Evolutionary conservation across 2,113 vertebrate species (phyloP), one percentile per base, ranked within the genome.

Genomic region (Aegotheles bennettii): DNA sequence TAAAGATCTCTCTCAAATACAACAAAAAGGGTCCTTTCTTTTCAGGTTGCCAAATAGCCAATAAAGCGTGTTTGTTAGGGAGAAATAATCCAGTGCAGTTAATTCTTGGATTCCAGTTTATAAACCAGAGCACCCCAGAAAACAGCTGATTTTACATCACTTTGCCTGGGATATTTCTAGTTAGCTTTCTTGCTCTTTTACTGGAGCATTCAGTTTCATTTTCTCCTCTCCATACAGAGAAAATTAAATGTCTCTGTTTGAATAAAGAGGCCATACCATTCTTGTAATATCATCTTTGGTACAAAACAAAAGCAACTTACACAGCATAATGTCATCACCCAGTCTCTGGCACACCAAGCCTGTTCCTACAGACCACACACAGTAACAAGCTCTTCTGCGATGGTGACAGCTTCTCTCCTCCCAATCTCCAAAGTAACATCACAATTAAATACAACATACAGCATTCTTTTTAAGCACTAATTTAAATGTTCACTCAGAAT

Each of bases 31-130:
- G 25, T 88, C 47, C 67, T 89, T 53, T 57, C 73, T 81, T 70
- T 84, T 43, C 85, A 73, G 60, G 60, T 56, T 93, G 65, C 36
- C 76, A 76, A 77, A 87, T 2, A 84, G 43, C 64, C 79, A 92
- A 48, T 70, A 64, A 71, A 84, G 10, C 2, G 0, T 13, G 11
- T 60, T 74, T 81, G 64, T 40, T 54, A 81, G 51, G 65, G 78
- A 91, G 82, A 84, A 91, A 90, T 57, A 82, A 94, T 68, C 60
- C 90, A 94, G 89, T 95, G 87, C 81, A 95, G 74, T 71, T 82
- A 68, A 91, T 82, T 56, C 78, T 40, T 51, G 51, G 48, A 53
- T 94, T 94, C 95, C 91, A 93, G 90, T 96, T 89, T 67, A 75
- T 33, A 81, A 84, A 78, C 50, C 43, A 84, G n/a, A 92, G n/a